phyloP scores from a whole-genome alignment of 2,888 invertebrate species.

The Meta bourneti region DNA sequence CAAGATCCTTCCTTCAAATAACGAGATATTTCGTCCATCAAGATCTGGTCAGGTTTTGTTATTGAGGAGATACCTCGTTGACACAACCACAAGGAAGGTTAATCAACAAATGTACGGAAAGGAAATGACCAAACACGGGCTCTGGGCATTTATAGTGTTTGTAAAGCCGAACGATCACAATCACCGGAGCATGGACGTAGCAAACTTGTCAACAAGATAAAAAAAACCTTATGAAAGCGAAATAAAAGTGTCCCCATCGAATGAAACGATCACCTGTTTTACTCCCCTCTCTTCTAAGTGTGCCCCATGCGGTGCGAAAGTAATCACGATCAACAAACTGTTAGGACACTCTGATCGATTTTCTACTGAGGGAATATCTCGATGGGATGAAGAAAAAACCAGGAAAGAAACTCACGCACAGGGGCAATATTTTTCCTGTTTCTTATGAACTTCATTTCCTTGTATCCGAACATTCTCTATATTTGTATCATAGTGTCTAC shows the following conservation, averaged over 20 bases:
- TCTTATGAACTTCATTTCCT: neutral
- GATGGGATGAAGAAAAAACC: neutral
- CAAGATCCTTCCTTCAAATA: too few species aligned
- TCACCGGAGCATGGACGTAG: neutral
- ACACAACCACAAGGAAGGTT: too few species aligned
- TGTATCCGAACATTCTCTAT: neutral
- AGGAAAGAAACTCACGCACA: neutral
- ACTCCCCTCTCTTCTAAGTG: slow-evolving; percentile 18
- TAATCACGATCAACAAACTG: slow-evolving; percentile 50
- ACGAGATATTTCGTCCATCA: too few species aligned
- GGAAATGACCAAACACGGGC: too few species aligned
- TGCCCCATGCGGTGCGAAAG: slow-evolving; percentile 54
- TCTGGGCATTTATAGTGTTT: too few species aligned
- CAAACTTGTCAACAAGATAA: neutral
- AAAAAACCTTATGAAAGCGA: neutral
- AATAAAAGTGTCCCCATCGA: neutral
- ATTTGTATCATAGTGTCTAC: neutral
- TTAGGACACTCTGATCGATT: slow-evolving; percentile 11
- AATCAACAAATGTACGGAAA: too few species aligned
- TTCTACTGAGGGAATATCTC: neutral
- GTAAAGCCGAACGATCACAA: neutral
- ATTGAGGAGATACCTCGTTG: too few species aligned
- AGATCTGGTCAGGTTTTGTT: too few species aligned
- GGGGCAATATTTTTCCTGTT: neutral
- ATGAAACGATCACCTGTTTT: neutral